A percentile compares a stretch with the other conserved stretches of the same genome.
phyloP scores from a whole-genome alignment of 2,888 invertebrate species.

The Heliconius hortense region DNA sequence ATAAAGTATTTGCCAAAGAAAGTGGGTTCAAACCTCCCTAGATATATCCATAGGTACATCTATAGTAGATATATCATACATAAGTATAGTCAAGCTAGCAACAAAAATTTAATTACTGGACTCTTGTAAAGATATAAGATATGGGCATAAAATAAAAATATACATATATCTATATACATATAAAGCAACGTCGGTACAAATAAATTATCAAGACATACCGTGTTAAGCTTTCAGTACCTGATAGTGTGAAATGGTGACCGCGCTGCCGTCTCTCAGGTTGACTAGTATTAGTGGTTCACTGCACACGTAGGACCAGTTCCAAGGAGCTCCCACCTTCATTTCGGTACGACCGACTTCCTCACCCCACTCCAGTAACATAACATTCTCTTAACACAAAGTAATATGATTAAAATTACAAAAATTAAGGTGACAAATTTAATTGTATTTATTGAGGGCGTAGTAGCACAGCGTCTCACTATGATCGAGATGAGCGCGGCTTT shows the following conservation, averaged over 20 bases:
- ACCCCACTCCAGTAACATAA: constrained; percentile 57
- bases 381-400: constrained; percentile 48
- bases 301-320: constrained; percentile 61
- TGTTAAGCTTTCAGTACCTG: constrained; percentile 49
- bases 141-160: too few species aligned
- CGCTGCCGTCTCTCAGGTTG: constrained; percentile 59
- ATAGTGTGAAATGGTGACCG: constrained; percentile 59
- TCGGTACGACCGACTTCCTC: constrained; percentile 61
- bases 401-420: not conserved
- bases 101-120: too few species aligned
- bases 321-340: constrained; percentile 54
- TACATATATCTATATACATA: too few species aligned
- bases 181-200: too few species aligned
- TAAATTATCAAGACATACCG: too few species aligned
- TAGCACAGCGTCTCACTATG: not conserved
- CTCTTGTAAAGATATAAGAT: too few species aligned
- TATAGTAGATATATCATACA: too few species aligned
- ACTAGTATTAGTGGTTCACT: constrained; percentile 57
- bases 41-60: too few species aligned
- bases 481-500: not conserved
- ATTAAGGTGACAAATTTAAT: not conserved
- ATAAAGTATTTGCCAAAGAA: too few species aligned
- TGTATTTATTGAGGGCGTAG: not conserved
- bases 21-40: too few species aligned
- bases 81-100: too few species aligned